These are phyloP conservation scores for Coregonus sp. DNA, from an alignment of 2,797 vertebrate species.

Conservation along the genomic window DNA sequence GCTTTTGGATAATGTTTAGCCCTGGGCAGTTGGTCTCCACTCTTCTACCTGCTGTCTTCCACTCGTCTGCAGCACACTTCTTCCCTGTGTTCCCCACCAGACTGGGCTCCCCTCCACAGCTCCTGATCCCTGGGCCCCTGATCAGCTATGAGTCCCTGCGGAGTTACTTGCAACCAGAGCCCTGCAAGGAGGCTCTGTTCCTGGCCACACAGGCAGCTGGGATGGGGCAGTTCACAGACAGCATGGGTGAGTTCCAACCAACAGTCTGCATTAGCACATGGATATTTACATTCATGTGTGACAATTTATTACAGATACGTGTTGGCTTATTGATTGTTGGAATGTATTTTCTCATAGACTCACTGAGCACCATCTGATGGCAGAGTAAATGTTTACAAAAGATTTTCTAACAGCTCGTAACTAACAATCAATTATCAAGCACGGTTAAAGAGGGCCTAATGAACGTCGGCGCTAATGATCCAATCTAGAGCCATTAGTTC, in stretches of 20 bases:
- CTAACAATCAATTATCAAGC: slow-evolving; percentile 82
- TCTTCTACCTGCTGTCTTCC: slow-evolving; percentile 75
- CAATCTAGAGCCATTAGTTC: slow-evolving; percentile 81
- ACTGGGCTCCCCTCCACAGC: slow-evolving; percentile 67
- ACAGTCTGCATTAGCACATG: slow-evolving; percentile 6
- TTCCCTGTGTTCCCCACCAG: slow-evolving; percentile 75
- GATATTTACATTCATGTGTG: background rate
- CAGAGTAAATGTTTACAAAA: slow-evolving; percentile 81
- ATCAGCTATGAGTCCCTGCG: slow-evolving; percentile 81
- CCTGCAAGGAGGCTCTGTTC: slow-evolving; percentile 78
- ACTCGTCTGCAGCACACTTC: slow-evolving; percentile 72
- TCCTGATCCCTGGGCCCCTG: slow-evolving; percentile 78
- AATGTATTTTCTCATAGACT: slow-evolving; percentile 57
- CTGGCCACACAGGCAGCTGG: slow-evolving; percentile 70
- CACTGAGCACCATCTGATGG: slow-evolving; percentile 65
- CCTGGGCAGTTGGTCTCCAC: slow-evolving; percentile 74
- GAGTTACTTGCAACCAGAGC: slow-evolving; percentile 77
- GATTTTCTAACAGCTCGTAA: slow-evolving; percentile 79
- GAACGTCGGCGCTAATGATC: slow-evolving; percentile 77
- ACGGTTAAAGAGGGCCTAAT: slow-evolving; percentile 75
- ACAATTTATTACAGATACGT: slow-evolving; percentile 21
- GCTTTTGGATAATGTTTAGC: slow-evolving; percentile 72
- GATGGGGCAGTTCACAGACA: slow-evolving; percentile 62
- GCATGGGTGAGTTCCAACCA: slow-evolving; percentile 69
- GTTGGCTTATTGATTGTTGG: slow-evolving; percentile 45